Base-by-base conservation (phyloP, 2,797 vertebrate genomes). In the Meriones psammophilus region DNA sequence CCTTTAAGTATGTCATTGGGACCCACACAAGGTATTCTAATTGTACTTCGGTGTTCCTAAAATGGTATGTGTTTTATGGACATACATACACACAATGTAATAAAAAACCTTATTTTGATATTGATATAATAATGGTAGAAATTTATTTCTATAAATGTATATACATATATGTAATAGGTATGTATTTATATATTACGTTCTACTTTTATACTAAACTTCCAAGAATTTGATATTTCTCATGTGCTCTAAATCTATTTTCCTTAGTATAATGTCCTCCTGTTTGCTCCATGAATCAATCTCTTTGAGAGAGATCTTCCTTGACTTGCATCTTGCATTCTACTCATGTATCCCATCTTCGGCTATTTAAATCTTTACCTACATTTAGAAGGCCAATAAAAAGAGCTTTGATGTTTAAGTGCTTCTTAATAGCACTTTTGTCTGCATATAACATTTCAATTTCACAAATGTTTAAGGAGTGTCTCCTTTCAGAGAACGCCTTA, bases 401-500 rank as follows among this genome's bases (percentile, higher is more conserved):
- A 84, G 54, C 2, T 90, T 93, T 66, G 50, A 22, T 66, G 39
- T 88, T 94, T 74, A 92, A 78, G 85, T 88, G 77, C 79, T 95
- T 94, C 66, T 66, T 95, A 88, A 81, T 30, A 94, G 28, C 64
- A 36, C 22, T n/a, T 95, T 92, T 95, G 28, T 92, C 60, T 95
- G 14, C 17, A 13, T 71, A 8, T 86, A 68, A 22, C 90, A 88
- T 92, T 97, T 97, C 58, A 95, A 39, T 92, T 95, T 94, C 12
- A 73, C 54, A 90, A 93, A 80, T 91, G 69, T 80, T 91, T 28
- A 89, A 94, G n/a, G 64, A 91, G 18, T 68, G 6, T 87, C 13
- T 96, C 39, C 74, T 81, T 81, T 13, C 80, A 54, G 39, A 93
- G 88, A 94, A 71, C 30, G 77, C 80, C 60, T 84, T 46, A 89